Evolutionary conservation across 1,140 invertebrate species (phyloP).

Genomic region (Bombus terrestris): DNA sequence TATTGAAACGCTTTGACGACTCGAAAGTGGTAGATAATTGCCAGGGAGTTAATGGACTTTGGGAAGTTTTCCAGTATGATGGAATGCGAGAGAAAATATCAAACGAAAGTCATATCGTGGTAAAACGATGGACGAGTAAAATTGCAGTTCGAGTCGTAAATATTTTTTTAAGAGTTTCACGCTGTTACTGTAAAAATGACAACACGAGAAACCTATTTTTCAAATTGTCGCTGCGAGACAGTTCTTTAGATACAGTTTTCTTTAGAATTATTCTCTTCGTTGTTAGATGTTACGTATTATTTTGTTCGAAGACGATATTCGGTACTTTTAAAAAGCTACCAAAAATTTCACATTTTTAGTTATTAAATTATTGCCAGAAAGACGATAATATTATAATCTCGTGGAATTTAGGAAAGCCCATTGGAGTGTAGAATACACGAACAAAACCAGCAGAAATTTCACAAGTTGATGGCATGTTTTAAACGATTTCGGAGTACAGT

Average conservation of each 20-base stretch:
- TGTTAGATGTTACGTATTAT: no score
- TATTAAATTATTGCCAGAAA: neutral
- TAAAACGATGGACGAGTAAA: neutral
- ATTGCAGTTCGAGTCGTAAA: neutral
- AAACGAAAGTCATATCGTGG: no score
- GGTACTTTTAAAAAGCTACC: no score
- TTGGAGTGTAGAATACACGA: neutral
- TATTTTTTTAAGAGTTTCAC: neutral
- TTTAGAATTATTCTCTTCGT: neutral
- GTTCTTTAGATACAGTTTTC: neutral
- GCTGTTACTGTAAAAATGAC: neutral
- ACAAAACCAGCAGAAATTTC: neutral
- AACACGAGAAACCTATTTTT: neutral
- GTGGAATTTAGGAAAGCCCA: neutral
- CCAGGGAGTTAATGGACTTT: constrained; percentile 13
- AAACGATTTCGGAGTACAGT: neutral
- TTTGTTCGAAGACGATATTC: no score
- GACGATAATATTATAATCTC: neutral
- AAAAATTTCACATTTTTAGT: no score
- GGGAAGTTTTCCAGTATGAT: neutral
- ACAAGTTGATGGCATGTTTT: constrained; percentile 3
- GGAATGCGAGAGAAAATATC: neutral
- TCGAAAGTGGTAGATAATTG: neutral
- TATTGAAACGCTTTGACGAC: constrained; percentile 5
- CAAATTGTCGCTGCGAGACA: neutral